Conservation (phyloP, 2,888 invertebrate genomes). For the Choristoneura rosaceana region DNA sequence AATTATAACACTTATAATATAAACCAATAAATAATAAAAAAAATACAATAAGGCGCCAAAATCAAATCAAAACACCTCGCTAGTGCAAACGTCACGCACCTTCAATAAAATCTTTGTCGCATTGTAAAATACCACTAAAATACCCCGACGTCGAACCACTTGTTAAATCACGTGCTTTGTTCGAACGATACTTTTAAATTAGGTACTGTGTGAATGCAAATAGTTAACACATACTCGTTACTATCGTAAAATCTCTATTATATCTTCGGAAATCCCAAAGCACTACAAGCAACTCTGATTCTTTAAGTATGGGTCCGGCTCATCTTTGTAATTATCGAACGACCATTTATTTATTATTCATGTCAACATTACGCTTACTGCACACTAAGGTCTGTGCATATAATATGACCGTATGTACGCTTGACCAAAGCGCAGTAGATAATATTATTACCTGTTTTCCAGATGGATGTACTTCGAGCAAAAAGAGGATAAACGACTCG, state of each 20-base stretch:
- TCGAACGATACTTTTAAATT: neutral
- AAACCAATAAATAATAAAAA: no score
- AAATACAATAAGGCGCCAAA: no score
- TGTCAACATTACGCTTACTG: neutral
- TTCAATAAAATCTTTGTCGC: no score
- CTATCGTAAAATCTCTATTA: neutral
- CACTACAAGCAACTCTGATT: neutral
- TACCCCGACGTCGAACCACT: no score
- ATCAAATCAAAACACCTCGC: no score
- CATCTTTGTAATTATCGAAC: neutral
- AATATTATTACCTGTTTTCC: conserved; percentile 47
- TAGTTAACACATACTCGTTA: neutral
- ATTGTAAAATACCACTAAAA: no score
- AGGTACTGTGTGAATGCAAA: neutral
- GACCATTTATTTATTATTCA: neutral
- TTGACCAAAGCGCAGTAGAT: neutral
- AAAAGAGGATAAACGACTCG: conserved; percentile 57
- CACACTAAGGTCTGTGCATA: neutral
- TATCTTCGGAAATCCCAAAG: neutral
- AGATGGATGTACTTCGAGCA: conserved; percentile 72
- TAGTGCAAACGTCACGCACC: no score
- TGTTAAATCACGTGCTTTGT: neutral
- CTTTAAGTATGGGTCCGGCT: neutral
- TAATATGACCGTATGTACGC: neutral
- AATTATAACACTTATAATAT: no score